Base-by-base conservation (phyloP, 30 jellyfish, hydroid and myxozoan species). In the Cassiopea andromeda region DNA sequence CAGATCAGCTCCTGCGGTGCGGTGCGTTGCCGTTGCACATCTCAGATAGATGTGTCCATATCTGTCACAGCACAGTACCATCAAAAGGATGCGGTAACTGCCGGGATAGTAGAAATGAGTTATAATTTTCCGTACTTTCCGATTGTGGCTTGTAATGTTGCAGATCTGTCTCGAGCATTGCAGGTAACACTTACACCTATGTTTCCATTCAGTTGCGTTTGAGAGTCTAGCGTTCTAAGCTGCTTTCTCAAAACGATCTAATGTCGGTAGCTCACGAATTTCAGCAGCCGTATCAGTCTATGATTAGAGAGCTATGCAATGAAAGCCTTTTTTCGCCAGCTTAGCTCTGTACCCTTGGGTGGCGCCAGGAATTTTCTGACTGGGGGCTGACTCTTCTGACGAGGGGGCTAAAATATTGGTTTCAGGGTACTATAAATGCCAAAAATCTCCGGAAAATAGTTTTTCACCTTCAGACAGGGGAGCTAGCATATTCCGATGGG, bases 241-340 rank as follows among this genome's bases (percentile, higher is more conserved):
- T 58, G 60, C 45, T 61, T 80, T 80, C 69, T 80, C 60, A 15
- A 58, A 80, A 80, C 89, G 80, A 80, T 80, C 89, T 43, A 80
- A 61, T 80, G 89, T 80, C 48, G 89, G 89, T n/a, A 57, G 89
- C 89, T 80, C 66, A 60, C 78, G 80, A 80, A 80, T 80, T 80
- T 80, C 89, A 17, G 58, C 80, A 15, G 4, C 68, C 64, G 79
- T 15, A 61, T 80, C 80, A 60, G 12, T 27, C 38, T 27, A 27
- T 27, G 38, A 27, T 27, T 27, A 27, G 38, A 27, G 38, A 27
- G 38, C 38, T 27, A 27, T 27, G 38, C 0, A 27, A 27, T 27
- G 38, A 27, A 27, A 27, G 38, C 38, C 38, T 27, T 27, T 27
- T 27, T 27, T 27, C 38, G 38, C 38, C 38, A 27, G 38, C 38